Base-by-base conservation (phyloP, 2,888 invertebrate species). In the Orthosia gothica region DNA sequence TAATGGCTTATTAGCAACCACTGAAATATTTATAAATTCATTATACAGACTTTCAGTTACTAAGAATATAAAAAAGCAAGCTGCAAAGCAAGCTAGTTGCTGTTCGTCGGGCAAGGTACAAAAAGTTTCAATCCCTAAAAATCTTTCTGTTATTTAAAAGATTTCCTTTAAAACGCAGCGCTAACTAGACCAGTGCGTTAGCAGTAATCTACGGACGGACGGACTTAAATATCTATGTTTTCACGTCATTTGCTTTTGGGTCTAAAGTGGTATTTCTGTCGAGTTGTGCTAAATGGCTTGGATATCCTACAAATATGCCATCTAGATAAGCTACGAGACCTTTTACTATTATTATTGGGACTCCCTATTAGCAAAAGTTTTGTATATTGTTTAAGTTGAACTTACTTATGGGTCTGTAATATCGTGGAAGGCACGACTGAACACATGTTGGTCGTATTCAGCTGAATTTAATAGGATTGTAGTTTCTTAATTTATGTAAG, bases 271-370 rank as follows among this genome's bases (percentile, higher is more conserved):
- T 92, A 90, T 92, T 92, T 93, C 91, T 92, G 92, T 91, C 91
- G 92, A 92, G 91, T 92, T 90, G 92, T 92, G 92, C 93, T 91
- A 93, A 95, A 95, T 95, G 94, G 94, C 89, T 94, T 94, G 95
- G 95, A 95, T 92, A 92, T 92, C 90, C 91, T 94, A 93, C 95
- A 94, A 95, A 94, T 95, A 93, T 93, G 92, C 93, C 93, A 93
- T 94, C 94, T 89, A 93, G 94, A 94, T 95, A 94, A 94, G 91
- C 92, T 91, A 93, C 88, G 92, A 90, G 91, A 91, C 91, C 93
- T 92, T 94, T 94, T 92, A 92, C 90, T 92, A 93, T 92, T 93
- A 93, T 94, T 93, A 92, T 92, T 91, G 89, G 89, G 90, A 77
- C 77, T 82, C 87, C 87, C 82, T 90, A 90, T 90, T 89, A 91